Evolutionary conservation across 2,113 vertebrate species (phyloP).

Genomic region (Trochalopteron elliotii): DNA sequence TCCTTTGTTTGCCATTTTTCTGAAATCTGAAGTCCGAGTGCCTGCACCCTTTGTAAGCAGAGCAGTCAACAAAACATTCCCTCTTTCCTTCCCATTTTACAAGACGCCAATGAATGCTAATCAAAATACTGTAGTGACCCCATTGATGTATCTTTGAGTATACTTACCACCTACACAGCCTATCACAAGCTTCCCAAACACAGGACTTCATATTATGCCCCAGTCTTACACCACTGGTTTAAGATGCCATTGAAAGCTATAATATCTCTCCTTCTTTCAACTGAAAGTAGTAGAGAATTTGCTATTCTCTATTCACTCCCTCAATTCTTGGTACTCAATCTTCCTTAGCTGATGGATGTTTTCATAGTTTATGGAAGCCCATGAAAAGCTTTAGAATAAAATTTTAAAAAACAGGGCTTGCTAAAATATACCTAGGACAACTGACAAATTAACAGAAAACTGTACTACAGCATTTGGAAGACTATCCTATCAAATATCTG

Average conservation of each 20-base stretch:
- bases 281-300: not conserved
- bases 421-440: not conserved
- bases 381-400: not conserved
- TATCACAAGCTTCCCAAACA: not conserved
- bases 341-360: not conserved
- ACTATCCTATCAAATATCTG: not conserved
- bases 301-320: not conserved
- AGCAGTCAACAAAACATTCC: not conserved
- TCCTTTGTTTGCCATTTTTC: not conserved
- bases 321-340: not conserved
- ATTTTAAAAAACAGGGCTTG: not conserved
- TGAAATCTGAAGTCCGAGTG: not conserved
- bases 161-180: not conserved
- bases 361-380: not conserved
- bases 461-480: not conserved
- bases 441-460: not conserved
- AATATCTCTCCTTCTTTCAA: not conserved
- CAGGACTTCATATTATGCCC: not conserved
- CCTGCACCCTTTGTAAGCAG: not conserved
- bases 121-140: not conserved
- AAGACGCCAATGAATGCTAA: not conserved
- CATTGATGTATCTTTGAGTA: not conserved
- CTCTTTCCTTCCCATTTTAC: not conserved
- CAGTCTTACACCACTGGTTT: not conserved
- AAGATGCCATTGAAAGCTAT: not conserved